Conservation (phyloP, 37 sponge, comb jelly and placozoan species). For the Crambe crambe region DNA sequence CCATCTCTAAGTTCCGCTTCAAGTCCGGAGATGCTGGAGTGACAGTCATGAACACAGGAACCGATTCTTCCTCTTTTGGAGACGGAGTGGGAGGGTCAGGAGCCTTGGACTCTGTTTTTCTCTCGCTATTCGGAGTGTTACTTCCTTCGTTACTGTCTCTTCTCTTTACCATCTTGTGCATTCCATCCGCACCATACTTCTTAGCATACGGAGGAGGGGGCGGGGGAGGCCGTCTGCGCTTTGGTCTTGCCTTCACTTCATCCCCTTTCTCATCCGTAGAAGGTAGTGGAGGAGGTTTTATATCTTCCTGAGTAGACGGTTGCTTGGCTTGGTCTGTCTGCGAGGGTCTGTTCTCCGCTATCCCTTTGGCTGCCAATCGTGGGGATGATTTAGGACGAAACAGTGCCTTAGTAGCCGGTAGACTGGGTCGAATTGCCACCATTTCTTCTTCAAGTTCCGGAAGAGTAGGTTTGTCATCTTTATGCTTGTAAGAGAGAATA, state of each 20-base stretch:
- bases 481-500: background rate
- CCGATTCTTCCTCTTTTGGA: background rate
- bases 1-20: background rate
- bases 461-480: background rate
- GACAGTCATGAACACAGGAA: background rate
- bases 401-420: conserved; percentile 1
- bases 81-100: background rate
- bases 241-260: background rate
- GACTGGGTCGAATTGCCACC: background rate
- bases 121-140: background rate
- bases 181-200: conserved; percentile 5
- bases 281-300: background rate
- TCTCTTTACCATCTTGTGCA: background rate
- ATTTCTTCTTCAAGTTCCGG: conserved; percentile 5
- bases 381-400: conserved; percentile 13
- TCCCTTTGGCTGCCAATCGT: background rate
- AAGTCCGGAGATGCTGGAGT: background rate
- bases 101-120: background rate
- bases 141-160: background rate
- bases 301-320: background rate
- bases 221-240: conserved; percentile 30
- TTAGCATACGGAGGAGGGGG: conserved; percentile 36
- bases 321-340: no score
- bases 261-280: background rate
- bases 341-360: background rate